These are phyloP conservation scores for Drosophila falleni DNA, from an alignment of 2,888 invertebrate genomes.

Conservation along the genomic window DNA sequence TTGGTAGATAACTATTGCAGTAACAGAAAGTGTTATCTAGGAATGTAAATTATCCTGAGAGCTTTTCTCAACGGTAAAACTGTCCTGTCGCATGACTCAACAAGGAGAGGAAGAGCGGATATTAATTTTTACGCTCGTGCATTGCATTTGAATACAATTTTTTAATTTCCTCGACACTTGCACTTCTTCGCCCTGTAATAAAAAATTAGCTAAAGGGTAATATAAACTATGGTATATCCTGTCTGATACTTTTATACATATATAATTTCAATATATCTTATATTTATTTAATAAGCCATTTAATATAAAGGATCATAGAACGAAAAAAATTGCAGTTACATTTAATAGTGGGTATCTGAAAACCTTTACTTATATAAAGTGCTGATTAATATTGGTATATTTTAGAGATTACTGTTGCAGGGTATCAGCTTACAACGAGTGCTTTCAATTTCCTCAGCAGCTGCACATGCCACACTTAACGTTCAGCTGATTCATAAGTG, in stretches of 20 bases:
- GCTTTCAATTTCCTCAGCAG: slow-evolving; percentile 63
- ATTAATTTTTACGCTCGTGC: slow-evolving; percentile 76
- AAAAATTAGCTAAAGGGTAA: background rate
- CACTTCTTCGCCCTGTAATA: slow-evolving; percentile 21
- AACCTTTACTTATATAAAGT: background rate
- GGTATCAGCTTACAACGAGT: slow-evolving; percentile 15
- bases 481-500: slow-evolving; percentile 37
- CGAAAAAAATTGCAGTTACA: background rate
- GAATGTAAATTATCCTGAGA: background rate
- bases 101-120: slow-evolving; percentile 59
- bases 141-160: slow-evolving; percentile 70
- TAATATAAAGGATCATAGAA: background rate
- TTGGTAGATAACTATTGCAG: background rate
- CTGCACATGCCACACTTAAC: slow-evolving; percentile 45
- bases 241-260: background rate
- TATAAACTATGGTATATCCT: background rate
- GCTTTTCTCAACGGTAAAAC: slow-evolving; percentile 1
- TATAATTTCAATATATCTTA: background rate
- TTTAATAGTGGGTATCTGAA: background rate
- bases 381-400: background rate
- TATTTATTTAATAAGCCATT: too few relatives aligned
- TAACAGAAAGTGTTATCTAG: background rate
- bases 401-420: background rate
- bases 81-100: slow-evolving; percentile 12
- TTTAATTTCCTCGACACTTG: slow-evolving; percentile 65